Evolutionary conservation across 1,140 invertebrate species (phyloP).

Genomic region (Zaprionus lachaisei): DNA sequence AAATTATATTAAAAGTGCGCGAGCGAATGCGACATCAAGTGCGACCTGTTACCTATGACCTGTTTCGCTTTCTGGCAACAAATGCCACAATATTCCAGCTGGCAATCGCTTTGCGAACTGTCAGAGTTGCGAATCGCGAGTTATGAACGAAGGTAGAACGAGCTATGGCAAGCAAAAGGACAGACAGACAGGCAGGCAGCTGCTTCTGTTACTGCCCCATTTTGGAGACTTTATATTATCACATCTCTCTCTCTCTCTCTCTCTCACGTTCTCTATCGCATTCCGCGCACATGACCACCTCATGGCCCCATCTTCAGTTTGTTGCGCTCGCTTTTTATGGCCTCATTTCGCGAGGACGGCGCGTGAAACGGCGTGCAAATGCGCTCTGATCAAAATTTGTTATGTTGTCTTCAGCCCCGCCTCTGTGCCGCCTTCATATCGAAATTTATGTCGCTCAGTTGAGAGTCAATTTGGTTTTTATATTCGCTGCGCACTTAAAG

Average conservation of each 20-base stretch:
- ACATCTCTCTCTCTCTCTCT: not conserved
- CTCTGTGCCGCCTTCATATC: not conserved
- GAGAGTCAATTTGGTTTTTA: constrained; percentile 44
- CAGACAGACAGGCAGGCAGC: constrained; percentile 10
- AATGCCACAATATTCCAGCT: constrained; percentile 69
- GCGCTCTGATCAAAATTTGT: constrained; percentile 51
- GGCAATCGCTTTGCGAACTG: constrained; percentile 56
- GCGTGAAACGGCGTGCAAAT: constrained; percentile 56
- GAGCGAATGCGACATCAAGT: constrained; percentile 23
- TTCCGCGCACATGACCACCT: constrained; percentile 31
- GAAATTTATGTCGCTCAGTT: constrained; percentile 55
- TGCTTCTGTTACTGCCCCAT: not conserved
- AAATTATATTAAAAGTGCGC: constrained; percentile 47
- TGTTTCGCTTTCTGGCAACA: constrained; percentile 16
- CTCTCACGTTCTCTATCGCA: constrained; percentile 8
- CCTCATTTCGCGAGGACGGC: constrained; percentile 27
- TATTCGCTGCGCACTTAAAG: constrained; percentile 33
- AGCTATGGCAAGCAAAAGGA: too few relatives aligned
- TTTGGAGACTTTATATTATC: not conserved
- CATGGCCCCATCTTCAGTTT: constrained; percentile 40
- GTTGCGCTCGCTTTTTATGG: constrained; percentile 49
- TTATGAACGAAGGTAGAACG: constrained; percentile 33
- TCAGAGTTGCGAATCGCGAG: constrained; percentile 20
- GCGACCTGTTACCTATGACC: not conserved
- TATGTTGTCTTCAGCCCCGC: constrained; percentile 23